phyloP scores from a whole-genome alignment of 2,888 invertebrate species.

The Stenodera caucasica region DNA sequence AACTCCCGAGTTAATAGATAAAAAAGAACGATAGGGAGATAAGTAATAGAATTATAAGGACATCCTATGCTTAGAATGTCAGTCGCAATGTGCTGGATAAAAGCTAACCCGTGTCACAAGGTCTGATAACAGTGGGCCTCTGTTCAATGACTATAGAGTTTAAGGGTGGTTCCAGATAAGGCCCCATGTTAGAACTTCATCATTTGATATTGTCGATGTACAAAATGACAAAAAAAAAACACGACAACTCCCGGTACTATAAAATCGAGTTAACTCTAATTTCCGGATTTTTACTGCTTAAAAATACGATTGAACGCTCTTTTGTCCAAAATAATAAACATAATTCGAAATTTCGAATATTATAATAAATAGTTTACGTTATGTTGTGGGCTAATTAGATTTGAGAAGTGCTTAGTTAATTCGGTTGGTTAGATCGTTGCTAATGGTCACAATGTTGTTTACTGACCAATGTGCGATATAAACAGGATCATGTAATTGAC shows the following conservation, averaged over 20 bases:
- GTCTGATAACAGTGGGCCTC: slow-evolving; percentile 24
- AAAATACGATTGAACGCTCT: too few species aligned
- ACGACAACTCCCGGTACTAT: slow-evolving; percentile 16
- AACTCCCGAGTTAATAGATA: slow-evolving; percentile 53
- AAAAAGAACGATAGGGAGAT: slow-evolving; percentile 52
- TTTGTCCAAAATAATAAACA: too few species aligned
- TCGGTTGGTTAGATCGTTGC: too few species aligned
- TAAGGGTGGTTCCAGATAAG: slow-evolving; percentile 29
- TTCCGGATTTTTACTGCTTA: slow-evolving; percentile 25
- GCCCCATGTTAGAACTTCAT: slow-evolving; percentile 29
- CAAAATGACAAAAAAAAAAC: slow-evolving; percentile 22
- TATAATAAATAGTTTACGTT: too few species aligned
- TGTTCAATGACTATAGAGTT: slow-evolving; percentile 11
- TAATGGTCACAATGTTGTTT: slow-evolving; percentile 8
- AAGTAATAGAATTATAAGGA: slow-evolving; percentile 54
- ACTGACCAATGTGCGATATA: slow-evolving; percentile 9
- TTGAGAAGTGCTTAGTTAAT: background rate
- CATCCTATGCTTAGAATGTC: slow-evolving; percentile 41
- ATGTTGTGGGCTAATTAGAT: background rate
- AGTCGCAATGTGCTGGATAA: slow-evolving; percentile 34
- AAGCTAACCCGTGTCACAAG: slow-evolving; percentile 34
- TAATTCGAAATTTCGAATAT: too few species aligned
- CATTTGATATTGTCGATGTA: slow-evolving; percentile 29
- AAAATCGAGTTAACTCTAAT: slow-evolving; percentile 27
- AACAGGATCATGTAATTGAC: slow-evolving; percentile 32